Percentiles rank a stretch among this genome's conserved stretches.
phyloP scores from a whole-genome alignment of 1,140 invertebrate species.

The Centruroides sculpturatus region DNA sequence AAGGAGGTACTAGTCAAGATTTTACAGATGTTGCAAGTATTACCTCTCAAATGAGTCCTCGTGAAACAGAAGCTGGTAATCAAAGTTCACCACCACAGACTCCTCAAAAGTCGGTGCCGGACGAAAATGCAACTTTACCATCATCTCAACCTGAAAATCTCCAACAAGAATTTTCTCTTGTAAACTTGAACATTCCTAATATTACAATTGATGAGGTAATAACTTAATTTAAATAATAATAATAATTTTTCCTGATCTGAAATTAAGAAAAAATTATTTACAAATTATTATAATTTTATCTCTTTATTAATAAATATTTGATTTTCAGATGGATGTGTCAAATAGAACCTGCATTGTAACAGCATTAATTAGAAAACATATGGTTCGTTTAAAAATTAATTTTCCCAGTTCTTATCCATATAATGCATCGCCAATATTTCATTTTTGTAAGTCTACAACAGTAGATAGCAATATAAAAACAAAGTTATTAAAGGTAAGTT shows the following conservation, averaged over 20 bases:
- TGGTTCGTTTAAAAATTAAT: conserved; percentile 55
- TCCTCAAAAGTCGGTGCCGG: conserved; percentile 16
- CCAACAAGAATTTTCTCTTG: conserved; percentile 72
- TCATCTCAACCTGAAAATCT: conserved; percentile 29
- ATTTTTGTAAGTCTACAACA: conserved; percentile 44
- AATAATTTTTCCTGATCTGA: too few species aligned
- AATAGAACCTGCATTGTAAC: conserved; percentile 58
- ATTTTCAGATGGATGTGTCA: conserved; percentile 39
- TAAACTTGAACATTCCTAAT: conserved; percentile 74
- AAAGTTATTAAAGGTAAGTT: conserved; percentile 43
- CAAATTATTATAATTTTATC: background rate
- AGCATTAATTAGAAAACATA: conserved; percentile 51
- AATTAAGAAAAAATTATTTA: too few species aligned
- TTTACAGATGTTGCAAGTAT: conserved; percentile 2
- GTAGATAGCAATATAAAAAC: conserved; percentile 41
- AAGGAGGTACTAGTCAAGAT: background rate
- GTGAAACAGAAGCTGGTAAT: conserved; percentile 6
- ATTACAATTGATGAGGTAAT: conserved; percentile 45
- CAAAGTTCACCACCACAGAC: conserved; percentile 30
- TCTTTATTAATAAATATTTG: conserved; percentile 1
- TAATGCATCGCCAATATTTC: conserved; percentile 52
- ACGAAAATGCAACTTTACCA: conserved; percentile 5
- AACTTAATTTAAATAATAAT: too few species aligned
- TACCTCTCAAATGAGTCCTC: conserved; percentile 6
- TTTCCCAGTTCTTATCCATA: conserved; percentile 67